These are phyloP conservation scores for Venusia cambrica DNA, from an alignment of 2,888 invertebrate species.

Conservation along the genomic window DNA sequence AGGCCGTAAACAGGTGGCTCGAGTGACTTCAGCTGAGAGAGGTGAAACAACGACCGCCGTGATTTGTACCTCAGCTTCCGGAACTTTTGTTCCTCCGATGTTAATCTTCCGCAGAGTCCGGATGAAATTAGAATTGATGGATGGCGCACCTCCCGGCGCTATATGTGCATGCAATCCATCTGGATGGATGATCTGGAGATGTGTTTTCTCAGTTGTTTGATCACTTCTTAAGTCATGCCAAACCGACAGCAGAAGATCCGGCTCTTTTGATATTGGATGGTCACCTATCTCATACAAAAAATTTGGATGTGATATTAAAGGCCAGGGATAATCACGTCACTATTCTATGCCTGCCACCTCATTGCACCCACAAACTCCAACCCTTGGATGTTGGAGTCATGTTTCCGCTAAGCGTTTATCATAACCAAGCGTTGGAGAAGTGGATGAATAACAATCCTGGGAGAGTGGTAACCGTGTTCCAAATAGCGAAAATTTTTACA, in stretches of 20 bases:
- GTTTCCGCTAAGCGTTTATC: too few species aligned
- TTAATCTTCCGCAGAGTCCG: conserved; percentile 34
- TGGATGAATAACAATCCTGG: too few species aligned
- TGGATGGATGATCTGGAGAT: conserved; percentile 31
- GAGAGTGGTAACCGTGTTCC: too few species aligned
- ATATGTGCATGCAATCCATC: conserved; percentile 31
- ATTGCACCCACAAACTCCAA: conserved; percentile 1
- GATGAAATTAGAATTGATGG: conserved; percentile 36
- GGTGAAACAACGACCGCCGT: conserved; percentile 22
- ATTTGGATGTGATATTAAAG: conserved; percentile 1
- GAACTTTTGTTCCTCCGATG: conserved; percentile 30
- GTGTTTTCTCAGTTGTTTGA: too few species aligned
- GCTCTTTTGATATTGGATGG: background rate
- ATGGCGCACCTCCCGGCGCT: conserved; percentile 34
- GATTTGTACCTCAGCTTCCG: conserved; percentile 30
- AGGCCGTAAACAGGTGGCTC: conserved; percentile 31
- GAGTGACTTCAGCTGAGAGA: background rate
- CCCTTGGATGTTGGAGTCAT: too few species aligned
- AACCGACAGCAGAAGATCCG: background rate
- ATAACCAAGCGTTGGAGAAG: too few species aligned
- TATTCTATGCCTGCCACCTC: background rate
- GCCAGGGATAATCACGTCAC: conserved; percentile 1
- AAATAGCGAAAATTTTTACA: too few species aligned
- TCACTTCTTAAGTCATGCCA: background rate
- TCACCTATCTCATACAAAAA: background rate